A percentile compares a stretch with the other conserved stretches of the same genome.
Conservation (phyloP, 2,888 invertebrate species). For the Boloria euphrosyne region DNA sequence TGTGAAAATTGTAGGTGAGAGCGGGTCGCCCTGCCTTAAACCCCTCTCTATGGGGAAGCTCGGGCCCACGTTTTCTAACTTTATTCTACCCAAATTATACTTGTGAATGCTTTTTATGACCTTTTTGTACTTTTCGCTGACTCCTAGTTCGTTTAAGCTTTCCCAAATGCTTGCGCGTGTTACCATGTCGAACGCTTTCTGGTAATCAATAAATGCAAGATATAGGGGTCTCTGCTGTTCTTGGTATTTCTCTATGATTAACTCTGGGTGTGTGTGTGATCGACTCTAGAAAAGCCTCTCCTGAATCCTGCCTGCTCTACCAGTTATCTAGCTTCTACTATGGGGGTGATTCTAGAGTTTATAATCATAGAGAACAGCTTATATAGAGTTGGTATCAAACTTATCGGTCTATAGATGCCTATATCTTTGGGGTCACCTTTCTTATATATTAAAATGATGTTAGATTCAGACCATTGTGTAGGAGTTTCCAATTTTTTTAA, state of each 20-base stretch:
- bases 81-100: constrained; percentile 32
- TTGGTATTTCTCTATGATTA: constrained; percentile 3
- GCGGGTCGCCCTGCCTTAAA: constrained; percentile 37
- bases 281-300: background rate
- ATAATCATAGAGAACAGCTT: constrained; percentile 36
- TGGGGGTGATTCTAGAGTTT: constrained; percentile 28
- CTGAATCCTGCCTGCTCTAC: constrained; percentile 41
- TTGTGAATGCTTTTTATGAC: no score
- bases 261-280: constrained; percentile 1
- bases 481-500: no score
- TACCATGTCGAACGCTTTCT: background rate
- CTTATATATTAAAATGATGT: no score
- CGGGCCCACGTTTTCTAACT: constrained; percentile 27
- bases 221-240: no score
- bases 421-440: no score
- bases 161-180: no score
- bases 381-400: constrained; percentile 34
- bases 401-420: no score
- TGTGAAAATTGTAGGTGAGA: constrained; percentile 34
- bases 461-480: no score
- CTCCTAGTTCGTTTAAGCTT: no score
- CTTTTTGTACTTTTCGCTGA: no score
- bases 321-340: constrained; percentile 34
- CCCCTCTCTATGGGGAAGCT: constrained; percentile 29
- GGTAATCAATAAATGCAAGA: no score